These are phyloP conservation scores for Drosophila emarginata DNA, from an alignment of 2,888 invertebrate genomes.

Conservation along the genomic window DNA sequence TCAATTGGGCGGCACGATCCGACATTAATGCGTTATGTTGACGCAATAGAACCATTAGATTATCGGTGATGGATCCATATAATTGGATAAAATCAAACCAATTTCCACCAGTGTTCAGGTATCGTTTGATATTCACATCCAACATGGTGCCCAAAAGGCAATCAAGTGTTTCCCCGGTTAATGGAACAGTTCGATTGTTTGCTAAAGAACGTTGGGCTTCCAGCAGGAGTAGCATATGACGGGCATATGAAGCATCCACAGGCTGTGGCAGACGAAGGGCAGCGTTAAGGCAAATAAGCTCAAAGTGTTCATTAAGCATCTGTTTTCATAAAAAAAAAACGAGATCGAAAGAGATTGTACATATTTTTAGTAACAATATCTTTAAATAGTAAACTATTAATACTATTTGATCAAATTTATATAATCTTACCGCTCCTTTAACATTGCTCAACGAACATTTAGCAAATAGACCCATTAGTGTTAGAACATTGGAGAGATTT, in stretches of 20 bases:
- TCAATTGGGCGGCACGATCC: constrained; percentile 80
- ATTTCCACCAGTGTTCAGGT: constrained; percentile 63
- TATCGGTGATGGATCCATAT: constrained; percentile 66
- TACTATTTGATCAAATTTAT: not conserved
- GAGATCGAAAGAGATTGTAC: not conserved
- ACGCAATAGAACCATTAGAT: constrained; percentile 71
- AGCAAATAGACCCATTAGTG: constrained; percentile 70
- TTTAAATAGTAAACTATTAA: no score
- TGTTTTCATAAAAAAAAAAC: constrained; percentile 27
- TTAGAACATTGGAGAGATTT: constrained; percentile 59
- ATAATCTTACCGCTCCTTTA: constrained; percentile 78
- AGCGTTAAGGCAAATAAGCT: constrained; percentile 72
- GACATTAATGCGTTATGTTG: constrained; percentile 69
- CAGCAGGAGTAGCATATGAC: constrained; percentile 63
- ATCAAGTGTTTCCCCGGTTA: constrained; percentile 78
- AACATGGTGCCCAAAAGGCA: constrained; percentile 77
- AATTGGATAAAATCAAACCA: constrained; percentile 63
- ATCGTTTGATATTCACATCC: constrained; percentile 78
- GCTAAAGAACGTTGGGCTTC: constrained; percentile 72
- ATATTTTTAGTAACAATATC: not conserved
- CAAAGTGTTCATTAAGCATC: constrained; percentile 81
- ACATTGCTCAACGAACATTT: constrained; percentile 78
- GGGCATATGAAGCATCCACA: constrained; percentile 33
- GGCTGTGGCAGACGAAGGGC: constrained; percentile 55
- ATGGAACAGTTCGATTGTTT: constrained; percentile 76